Base-by-base conservation (phyloP, 2,113 vertebrate species). In the Picathartes gymnocephalus region DNA sequence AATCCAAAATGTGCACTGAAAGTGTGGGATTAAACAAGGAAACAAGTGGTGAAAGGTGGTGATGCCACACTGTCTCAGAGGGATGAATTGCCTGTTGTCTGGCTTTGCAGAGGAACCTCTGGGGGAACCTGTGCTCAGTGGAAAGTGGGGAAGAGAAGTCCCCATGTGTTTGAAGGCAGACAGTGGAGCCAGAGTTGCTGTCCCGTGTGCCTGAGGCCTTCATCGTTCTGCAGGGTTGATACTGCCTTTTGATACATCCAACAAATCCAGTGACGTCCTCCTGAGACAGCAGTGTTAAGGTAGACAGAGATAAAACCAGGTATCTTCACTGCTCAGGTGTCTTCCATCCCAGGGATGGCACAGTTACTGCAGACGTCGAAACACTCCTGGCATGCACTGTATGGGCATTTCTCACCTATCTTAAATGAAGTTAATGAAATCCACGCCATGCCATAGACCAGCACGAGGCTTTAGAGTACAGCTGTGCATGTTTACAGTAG, bases 71-170 rank as follows among this genome's bases (percentile, higher is more conserved):
- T 19, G 22, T 33, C 50, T 53, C 37, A 24, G 30, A 37, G 54
- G 39, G 33, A 30, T 1, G 1, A 10, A 10, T 19, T 1, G 1
- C 44, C 61, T 73, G 30, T 72, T 69, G 39, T 23, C 22, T 9
- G 44, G 13, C 64, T 71, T 50, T 53, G 37, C 53, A 15, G 21
- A 57, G 56, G 56, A n/a, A 35, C 15, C 4, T 24, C 31, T 65
- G 9, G 31, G 44, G 58, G 54, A 37, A 25, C 15, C 30, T 20
- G 31, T 1, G 4, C 33, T 66, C 17, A 15, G 23, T 22, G 22
- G 11, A 21, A 33, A 35, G 19, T 5, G 4, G 47, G 31, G 40
- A 79, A 17, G 31, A 60, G 31, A 22, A 13, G 12, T 27, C 50
- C 50, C 27, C 27, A 1, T 4, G n/a, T 24, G 5, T 44, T 16